Evolutionary conservation across 1,140 invertebrate species (phyloP).

Genomic region (Zaprionus capensis): DNA sequence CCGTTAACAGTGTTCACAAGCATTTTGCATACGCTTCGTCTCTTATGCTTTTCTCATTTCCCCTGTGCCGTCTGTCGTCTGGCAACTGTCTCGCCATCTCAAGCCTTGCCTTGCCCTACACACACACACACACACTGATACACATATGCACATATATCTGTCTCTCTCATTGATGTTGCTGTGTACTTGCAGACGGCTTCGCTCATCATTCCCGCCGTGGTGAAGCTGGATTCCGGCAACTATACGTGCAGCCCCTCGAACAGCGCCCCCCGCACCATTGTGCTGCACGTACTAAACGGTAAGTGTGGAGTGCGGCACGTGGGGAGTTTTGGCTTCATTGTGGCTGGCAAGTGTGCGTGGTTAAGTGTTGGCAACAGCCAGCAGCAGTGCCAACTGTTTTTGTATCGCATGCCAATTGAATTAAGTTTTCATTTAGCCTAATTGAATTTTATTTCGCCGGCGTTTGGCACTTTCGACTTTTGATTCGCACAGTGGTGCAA

Average conservation of each 20-base stretch:
- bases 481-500: constrained; percentile 62
- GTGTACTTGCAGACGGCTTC: constrained; percentile 76
- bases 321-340: neutral
- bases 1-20: neutral
- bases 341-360: neutral
- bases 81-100: constrained; percentile 59
- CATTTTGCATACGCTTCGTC: constrained; percentile 25
- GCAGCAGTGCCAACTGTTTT: constrained; percentile 62
- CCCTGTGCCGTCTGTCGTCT: constrained; percentile 28
- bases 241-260: constrained; percentile 84
- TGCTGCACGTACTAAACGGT: constrained; percentile 84
- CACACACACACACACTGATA: neutral
- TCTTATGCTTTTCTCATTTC: neutral
- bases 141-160: constrained; percentile 1
- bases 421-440: constrained; percentile 84
- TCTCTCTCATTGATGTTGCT: constrained; percentile 21
- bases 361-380: constrained; percentile 3
- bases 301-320: constrained; percentile 25
- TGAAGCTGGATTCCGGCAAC: constrained; percentile 83
- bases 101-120: constrained; percentile 38
- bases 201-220: constrained; percentile 83
- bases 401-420: constrained; percentile 73
- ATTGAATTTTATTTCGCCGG: constrained; percentile 79
- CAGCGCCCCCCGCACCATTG: constrained; percentile 80
- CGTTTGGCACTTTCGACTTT: constrained; percentile 64